Evolutionary conservation across 2,797 vertebrate genomes (phyloP), one percentile per base, ranked within the genome.

Genomic region (Podarcis siculus): DNA sequence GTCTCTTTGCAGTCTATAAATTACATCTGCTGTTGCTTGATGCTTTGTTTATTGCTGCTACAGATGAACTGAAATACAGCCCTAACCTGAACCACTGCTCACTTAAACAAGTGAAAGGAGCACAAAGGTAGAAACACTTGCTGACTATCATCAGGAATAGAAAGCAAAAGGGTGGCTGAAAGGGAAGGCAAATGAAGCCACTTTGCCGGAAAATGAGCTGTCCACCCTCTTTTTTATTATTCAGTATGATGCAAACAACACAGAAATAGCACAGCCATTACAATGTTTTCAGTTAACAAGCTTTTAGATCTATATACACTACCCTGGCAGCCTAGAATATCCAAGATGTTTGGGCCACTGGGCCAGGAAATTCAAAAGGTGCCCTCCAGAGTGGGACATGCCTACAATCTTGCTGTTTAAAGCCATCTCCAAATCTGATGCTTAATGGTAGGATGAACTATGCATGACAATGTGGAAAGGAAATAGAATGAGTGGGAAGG

Each of bases 41-140:
- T 72, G 79, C 71, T 78, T 85, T 82, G 39, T 78, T 86, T 85
- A 88, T 81, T 79, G 69, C 27, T 49, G 45, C 45, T 79, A 78
- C 66, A 3, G 64, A 82, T 64, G n/a, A 88, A 15, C 35, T 35
- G 58, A 80, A 75, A 83, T 77, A 79, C 75, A 32, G 17, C 42
- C 66, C 39, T 79, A 85, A 80, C 71, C 13, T 82, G 82, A 78
- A 77, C 82, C 85, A 87, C 8, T 61, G 78, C 78, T 66, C 64
- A 82, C 81, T 86, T 76, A 45, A 72, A 61, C 35, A 82, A 73
- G 23, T 23, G 61, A 82, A 77, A 45, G 72, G 61, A 58, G 49
- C 23, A 42, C 58, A 84, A 83, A 67, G 25, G 23, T 79, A 79
- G 42, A 55, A 55, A 55, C 27, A 25, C 55, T 85, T 85, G 67